A percentile compares a stretch with the other conserved stretches of the same genome.
Conservation (phyloP, 2,797 vertebrate genomes). For the Acrocephalus scirpaceus region DNA sequence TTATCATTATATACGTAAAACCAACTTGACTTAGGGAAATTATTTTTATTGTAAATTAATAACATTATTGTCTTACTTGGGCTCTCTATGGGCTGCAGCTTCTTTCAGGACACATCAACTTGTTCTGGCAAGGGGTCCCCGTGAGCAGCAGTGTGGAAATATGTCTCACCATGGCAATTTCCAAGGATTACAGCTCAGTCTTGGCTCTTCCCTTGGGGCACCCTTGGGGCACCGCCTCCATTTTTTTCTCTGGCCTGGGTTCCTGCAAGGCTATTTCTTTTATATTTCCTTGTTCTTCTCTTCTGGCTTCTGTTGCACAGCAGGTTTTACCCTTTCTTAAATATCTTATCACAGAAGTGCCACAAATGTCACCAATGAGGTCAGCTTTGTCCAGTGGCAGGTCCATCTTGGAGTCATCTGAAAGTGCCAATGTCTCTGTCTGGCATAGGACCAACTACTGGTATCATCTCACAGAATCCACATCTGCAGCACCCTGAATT, state of each 20-base stretch:
- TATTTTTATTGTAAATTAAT: not conserved
- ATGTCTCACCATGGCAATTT: not conserved
- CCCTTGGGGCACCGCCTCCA: not conserved
- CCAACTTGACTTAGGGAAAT: not conserved
- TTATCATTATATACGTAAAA: not conserved
- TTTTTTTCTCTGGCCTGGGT: not conserved
- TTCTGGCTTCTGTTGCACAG: not conserved
- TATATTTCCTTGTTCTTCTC: not conserved
- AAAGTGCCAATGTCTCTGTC: not conserved
- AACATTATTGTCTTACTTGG: not conserved
- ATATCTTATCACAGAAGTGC: not conserved
- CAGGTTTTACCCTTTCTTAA: not conserved
- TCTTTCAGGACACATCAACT: not conserved
- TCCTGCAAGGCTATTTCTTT: not conserved
- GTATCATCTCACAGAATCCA: not conserved
- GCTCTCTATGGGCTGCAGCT: not conserved
- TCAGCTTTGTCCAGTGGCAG: rapidly evolving
- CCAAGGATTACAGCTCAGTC: not conserved
- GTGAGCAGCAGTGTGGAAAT: not conserved
- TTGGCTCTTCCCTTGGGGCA: not conserved
- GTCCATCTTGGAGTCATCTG: not conserved
- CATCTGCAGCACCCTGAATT: not conserved
- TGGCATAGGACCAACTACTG: not conserved
- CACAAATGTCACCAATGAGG: rapidly evolving
- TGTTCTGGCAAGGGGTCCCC: not conserved